Evolutionary conservation across 1,140 invertebrate species (phyloP), one percentile per base, ranked within the genome.

Genomic region (Drosophila kikkawai): DNA sequence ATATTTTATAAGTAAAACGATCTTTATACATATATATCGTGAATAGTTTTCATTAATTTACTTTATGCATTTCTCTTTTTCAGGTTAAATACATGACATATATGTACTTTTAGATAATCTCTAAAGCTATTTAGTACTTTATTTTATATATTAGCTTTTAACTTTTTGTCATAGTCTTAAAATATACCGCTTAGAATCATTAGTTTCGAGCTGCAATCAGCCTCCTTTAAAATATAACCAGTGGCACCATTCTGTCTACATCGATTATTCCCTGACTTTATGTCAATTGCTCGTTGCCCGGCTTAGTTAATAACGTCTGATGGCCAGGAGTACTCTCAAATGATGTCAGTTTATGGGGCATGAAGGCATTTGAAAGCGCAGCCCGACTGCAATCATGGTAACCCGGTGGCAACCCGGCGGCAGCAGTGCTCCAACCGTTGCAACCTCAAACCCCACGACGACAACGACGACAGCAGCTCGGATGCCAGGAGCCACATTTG

Each of bases 351-450:
- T 87, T 87, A 87, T 88, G 83, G 79, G 80, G 67, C 83, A 88
- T 87, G 83, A 87, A 88, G 76, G 80, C 83, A 88, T 77, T 87
- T 75, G 70, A 82, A 85, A 80, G 80, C 84, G 84, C 76, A 82
- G 76, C 63, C 44, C 66, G 69, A 59, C 55, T 82, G 83, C 79
- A 79, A 79, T 75, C 55, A 57, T 15, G 19, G 51, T 57, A 65
- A 36, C 50, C 42, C 57, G 71, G 68, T 47, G 63, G 60, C 73
- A 74, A 57, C 64, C 65, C 13, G 39, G 36, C 13, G 39, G 36
- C 66, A 79, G 50, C 60, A 71, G 47, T 51, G 55, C 60, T 59
- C 58, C 60, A 76, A 41, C 55, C 69, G 65, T 51, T 53, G 73
- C 45, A 75, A 50, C 71, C 53, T 76, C 59, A 76, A 58, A 76